A percentile compares a stretch with the other conserved stretches of the same genome.
Conservation (phyloP, 37 sponge, comb jelly and placozoan genomes). For the Geodia barretti region DNA sequence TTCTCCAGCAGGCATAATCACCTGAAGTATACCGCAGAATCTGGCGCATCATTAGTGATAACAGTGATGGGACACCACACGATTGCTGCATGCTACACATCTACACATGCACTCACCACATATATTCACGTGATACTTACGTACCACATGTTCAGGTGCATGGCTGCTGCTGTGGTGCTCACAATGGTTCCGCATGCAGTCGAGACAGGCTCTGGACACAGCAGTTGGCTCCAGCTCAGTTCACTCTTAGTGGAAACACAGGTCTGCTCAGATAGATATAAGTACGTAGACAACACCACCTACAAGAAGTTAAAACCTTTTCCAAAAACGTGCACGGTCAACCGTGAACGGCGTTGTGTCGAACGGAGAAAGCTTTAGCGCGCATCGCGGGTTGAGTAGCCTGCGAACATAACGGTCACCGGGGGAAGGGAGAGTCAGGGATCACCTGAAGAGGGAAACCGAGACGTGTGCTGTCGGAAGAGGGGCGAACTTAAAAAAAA, state of each 20-base stretch:
- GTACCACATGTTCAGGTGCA: not conserved
- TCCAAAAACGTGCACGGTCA: too few species aligned
- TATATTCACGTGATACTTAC: not conserved
- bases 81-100: not conserved
- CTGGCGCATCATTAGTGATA: too few species aligned
- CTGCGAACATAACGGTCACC: too few species aligned
- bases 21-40: too few species aligned
- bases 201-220: constrained; percentile 66
- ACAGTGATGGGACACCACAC: not conserved
- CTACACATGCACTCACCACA: not conserved
- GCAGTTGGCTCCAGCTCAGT: constrained; percentile 56
- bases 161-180: constrained; percentile 12
- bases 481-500: too few species aligned
- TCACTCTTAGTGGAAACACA: constrained; percentile 60
- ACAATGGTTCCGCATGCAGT: constrained; percentile 73
- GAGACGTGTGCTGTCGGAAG: too few species aligned
- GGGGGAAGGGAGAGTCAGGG: too few species aligned
- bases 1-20: constrained; percentile 91
- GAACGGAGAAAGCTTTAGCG: too few species aligned
- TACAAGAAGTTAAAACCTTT: too few species aligned
- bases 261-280: constrained; percentile 36
- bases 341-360: too few species aligned
- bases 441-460: too few species aligned
- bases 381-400: too few species aligned
- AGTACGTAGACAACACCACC: not conserved